Evolutionary conservation across 2,888 invertebrate species (phyloP).

Genomic region (Parthenolecanium corni): DNA sequence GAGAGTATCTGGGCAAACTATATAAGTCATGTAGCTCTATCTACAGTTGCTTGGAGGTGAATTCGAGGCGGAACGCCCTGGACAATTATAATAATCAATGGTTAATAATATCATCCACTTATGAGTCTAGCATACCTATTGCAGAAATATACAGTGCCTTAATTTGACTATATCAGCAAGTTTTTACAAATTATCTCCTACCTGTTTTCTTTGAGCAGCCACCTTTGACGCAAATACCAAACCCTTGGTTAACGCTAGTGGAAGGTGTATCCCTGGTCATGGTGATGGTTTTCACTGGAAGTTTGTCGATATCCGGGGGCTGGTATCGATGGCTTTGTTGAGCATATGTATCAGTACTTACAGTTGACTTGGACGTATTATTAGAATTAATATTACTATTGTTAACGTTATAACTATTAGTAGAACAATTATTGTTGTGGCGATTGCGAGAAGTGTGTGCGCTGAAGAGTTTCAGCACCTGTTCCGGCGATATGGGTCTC

Average conservation of each 20-base stretch:
- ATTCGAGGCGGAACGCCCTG: too few relatives aligned
- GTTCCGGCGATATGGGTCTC: conserved; percentile 73
- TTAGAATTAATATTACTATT: conserved; percentile 8
- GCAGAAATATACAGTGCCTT: too few relatives aligned
- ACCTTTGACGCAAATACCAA: conserved; percentile 83
- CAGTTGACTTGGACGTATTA: conserved; percentile 9
- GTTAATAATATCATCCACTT: too few relatives aligned
- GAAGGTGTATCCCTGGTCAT: conserved; percentile 51
- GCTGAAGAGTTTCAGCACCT: conserved; percentile 43
- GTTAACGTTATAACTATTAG: conserved; percentile 2
- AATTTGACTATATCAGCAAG: too few relatives aligned
- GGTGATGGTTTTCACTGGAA: conserved; percentile 30
- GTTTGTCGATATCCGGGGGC: conserved; percentile 35
- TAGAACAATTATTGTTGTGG: conserved; percentile 27
- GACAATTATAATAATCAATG: too few relatives aligned
- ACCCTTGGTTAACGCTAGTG: conserved; percentile 55
- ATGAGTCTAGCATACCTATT: too few relatives aligned
- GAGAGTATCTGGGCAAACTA: too few relatives aligned
- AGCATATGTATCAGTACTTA: conserved; percentile 19
- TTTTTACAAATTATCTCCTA: too few relatives aligned
- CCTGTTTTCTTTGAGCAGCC: conserved; percentile 66
- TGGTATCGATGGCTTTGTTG: conserved; percentile 43
- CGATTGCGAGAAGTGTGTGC: conserved; percentile 34
- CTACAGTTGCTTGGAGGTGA: too few relatives aligned
- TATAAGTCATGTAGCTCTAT: too few relatives aligned